Conservation (phyloP, 2,797 vertebrate genomes). For the Myotis pilosus region DNA sequence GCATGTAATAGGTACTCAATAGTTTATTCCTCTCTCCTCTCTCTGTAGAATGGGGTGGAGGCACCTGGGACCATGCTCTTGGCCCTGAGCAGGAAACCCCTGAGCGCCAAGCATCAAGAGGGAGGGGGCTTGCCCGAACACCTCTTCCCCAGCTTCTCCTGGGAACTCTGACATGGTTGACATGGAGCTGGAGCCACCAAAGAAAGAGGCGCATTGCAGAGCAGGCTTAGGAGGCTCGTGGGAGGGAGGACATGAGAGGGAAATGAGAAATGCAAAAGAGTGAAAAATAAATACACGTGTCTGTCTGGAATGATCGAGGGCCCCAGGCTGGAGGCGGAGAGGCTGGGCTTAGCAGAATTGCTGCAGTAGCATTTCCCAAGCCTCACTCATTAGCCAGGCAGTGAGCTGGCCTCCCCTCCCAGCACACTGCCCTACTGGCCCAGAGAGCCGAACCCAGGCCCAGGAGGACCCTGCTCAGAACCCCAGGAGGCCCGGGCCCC, state of each 20-base stretch:
- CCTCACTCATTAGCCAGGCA: constrained; percentile 67
- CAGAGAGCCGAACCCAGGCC: background rate
- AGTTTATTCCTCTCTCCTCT: background rate
- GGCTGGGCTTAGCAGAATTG: constrained; percentile 67
- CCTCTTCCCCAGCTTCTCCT: background rate
- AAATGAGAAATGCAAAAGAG: constrained; percentile 79
- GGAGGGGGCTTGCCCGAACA: background rate
- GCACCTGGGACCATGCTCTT: background rate
- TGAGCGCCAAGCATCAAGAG: background rate
- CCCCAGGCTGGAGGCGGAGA: constrained; percentile 69
- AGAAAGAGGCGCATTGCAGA: constrained; percentile 67
- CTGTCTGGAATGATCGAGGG: constrained; percentile 75
- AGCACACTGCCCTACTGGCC: background rate
- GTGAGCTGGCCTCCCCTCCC: constrained; percentile 65
- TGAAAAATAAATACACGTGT: constrained; percentile 79
- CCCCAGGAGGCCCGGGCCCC: background rate
- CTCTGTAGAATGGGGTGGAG: background rate
- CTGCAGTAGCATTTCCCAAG: constrained; percentile 68
- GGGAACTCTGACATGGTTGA: constrained; percentile 2
- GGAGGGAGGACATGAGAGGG: constrained; percentile 32
- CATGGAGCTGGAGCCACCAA: background rate
- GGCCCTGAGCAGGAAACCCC: background rate
- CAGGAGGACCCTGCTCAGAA: background rate
- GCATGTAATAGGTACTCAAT: background rate
- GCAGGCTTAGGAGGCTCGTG: background rate